Evolutionary conservation across 2,797 vertebrate genomes (phyloP), one percentile per base, ranked within the genome.

Genomic region (Eulemur albifrons): DNA sequence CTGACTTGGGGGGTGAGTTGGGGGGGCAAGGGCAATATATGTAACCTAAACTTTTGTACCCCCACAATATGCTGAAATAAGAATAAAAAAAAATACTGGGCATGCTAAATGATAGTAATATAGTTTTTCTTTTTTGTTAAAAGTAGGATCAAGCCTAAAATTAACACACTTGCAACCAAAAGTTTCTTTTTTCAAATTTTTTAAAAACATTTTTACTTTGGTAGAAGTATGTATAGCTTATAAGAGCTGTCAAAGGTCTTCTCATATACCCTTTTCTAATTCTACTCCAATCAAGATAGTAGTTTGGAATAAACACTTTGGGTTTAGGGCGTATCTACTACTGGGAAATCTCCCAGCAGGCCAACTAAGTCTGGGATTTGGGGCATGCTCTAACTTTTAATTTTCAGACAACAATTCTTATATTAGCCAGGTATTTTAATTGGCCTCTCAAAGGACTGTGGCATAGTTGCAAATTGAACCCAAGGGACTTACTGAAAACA

Each of bases 371-470:
- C 54, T 86, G 81, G 63, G 65, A 84, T 35, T 70, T 84, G 30
- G 48, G 23, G 13, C 15, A 50, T 7, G 57, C 5, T 61, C 72
- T 84, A 76, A 85, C 50, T 97, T 95, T 95, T 90, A 77, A 90
- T 95, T 97, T 95, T 73, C 57, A 94, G 72, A 63, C 18, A 86
- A 69, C 12, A 93, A 81, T 86, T 75, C 77, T 40, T 63, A 70
- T 30, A n/a, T 87, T 40, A 95, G 11, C 69, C 57, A 88, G 17
- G 17, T 79, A 38, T 65, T 57, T 91, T 94, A 88, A 88, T 82
- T 92, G 91, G 85, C 30, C 20, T 94, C 77, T 91, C 52, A 65
- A 81, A 90, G 61, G 75, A 94, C 21, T 65, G 7, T 14, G 82
- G 35, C 45, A 27, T 7, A 88, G 35, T n/a, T 84, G 70, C 32